These are phyloP conservation scores for Jordanella pulchra DNA, from an alignment of 2,797 vertebrate genomes.

Conservation along the genomic window DNA sequence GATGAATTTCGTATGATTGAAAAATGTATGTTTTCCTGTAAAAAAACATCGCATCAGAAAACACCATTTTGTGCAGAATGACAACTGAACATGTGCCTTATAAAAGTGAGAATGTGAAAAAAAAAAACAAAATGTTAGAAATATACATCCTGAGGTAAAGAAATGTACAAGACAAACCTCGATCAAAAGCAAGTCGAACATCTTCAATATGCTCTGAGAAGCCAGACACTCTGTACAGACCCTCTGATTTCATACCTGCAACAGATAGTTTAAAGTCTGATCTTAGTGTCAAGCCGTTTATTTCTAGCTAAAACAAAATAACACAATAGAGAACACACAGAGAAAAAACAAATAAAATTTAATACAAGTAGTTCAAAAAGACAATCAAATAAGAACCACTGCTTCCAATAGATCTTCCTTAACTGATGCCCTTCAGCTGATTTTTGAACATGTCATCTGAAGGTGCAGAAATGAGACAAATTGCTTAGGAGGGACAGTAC, in stretches of 20 bases:
- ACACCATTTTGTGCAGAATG: not conserved
- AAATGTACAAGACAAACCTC: conserved; percentile 82
- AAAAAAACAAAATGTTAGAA: conserved; percentile 31
- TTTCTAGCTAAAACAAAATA: not conserved
- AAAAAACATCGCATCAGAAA: not conserved
- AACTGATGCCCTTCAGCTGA: not conserved
- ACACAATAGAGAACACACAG: not conserved
- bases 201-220: conserved; percentile 98
- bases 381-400: too few relatives aligned
- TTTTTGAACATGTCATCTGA: not conserved
- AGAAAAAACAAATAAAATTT: not conserved
- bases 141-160: conserved; percentile 17
- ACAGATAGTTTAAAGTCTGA: conserved; percentile 9
- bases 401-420: not conserved
- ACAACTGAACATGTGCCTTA: conserved; percentile 19
- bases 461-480: not conserved
- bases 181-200: conserved; percentile 93
- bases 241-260: conserved; percentile 93
- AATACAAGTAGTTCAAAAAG: not conserved
- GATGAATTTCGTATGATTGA: conserved; percentile 1
- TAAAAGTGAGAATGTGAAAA: conserved; percentile 29
- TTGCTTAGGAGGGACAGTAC: not conserved
- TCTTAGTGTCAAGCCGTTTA: not conserved
- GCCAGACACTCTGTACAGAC: conserved; percentile 95
- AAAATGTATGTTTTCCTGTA: not conserved